A percentile compares a stretch with the other conserved stretches of the same genome.
Conservation (phyloP, 2,888 invertebrate genomes). For the Heliconius ethilla region DNA sequence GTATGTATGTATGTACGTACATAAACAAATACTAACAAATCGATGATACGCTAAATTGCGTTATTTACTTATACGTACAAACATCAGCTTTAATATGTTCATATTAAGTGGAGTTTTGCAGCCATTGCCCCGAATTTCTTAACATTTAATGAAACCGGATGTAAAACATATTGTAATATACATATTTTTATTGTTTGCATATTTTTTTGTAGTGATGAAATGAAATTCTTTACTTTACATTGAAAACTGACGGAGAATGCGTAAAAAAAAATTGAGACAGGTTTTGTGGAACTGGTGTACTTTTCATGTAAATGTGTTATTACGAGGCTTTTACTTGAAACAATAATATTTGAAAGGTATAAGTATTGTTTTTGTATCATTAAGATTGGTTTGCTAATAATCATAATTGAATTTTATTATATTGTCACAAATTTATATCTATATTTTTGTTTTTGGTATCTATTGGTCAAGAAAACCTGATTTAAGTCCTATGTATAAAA, state of each 20-base stretch:
- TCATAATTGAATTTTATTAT: too few relatives aligned
- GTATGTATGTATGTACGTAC: constrained; percentile 1
- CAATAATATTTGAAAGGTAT: neutral
- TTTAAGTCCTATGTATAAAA: too few relatives aligned
- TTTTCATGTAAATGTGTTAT: neutral
- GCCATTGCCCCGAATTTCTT: constrained; percentile 8
- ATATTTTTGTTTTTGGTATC: too few relatives aligned
- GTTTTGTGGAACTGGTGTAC: neutral
- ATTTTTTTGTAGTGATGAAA: constrained; percentile 8
- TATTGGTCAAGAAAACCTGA: too few relatives aligned
- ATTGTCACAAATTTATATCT: too few relatives aligned
- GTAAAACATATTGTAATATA: neutral
- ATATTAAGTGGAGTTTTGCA: constrained; percentile 5
- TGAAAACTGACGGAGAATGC: neutral
- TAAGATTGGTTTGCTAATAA: too few relatives aligned
- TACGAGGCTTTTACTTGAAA: neutral
- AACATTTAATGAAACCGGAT: constrained; percentile 14
- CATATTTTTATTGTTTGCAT: constrained; percentile 1
- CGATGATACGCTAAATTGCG: constrained; percentile 24
- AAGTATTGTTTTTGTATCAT: too few relatives aligned
- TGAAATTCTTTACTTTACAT: neutral
- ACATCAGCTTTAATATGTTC: constrained; percentile 7
- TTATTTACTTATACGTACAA: neutral
- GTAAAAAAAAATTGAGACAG: neutral
- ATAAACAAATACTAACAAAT: constrained; percentile 11